These are phyloP conservation scores for Corvus hawaiiensis DNA, from an alignment of 2,113 vertebrate species.

Conservation along the genomic window DNA sequence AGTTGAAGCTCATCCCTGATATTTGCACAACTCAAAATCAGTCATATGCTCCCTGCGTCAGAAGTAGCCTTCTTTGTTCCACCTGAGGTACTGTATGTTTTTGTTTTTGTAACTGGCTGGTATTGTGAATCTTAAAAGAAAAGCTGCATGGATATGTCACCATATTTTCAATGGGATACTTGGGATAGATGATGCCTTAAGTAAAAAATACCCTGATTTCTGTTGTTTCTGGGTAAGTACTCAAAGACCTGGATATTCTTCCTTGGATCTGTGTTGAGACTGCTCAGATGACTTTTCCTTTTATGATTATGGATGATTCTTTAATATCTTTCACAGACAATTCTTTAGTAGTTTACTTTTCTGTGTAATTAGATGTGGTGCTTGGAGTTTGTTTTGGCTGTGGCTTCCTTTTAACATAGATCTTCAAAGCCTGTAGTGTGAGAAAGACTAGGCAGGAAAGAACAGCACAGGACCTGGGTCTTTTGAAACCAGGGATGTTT, in stretches of 20 bases:
- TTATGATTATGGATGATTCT: background rate
- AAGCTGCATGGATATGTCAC: background rate
- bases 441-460: slow-evolving; percentile 40
- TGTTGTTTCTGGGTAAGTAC: background rate
- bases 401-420: background rate
- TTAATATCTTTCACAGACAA: background rate
- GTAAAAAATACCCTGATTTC: background rate
- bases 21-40: background rate
- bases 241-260: background rate
- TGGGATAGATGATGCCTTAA: background rate
- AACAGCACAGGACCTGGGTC: background rate
- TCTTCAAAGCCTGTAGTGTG: slow-evolving; percentile 23
- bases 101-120: background rate
- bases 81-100: background rate
- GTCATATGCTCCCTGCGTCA: background rate
- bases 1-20: background rate
- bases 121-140: background rate
- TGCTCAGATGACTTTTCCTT: background rate
- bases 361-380: background rate
- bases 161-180: background rate
- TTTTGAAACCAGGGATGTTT: slow-evolving; percentile 51
- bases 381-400: slow-evolving; percentile 37
- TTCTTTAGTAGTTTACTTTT: slow-evolving; percentile 9
- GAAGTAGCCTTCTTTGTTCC: background rate
- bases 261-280: background rate